Evolutionary conservation across 2,797 vertebrate species (phyloP), one percentile per base, ranked within the genome.

Genomic region (Chaetodon trifasciatus): DNA sequence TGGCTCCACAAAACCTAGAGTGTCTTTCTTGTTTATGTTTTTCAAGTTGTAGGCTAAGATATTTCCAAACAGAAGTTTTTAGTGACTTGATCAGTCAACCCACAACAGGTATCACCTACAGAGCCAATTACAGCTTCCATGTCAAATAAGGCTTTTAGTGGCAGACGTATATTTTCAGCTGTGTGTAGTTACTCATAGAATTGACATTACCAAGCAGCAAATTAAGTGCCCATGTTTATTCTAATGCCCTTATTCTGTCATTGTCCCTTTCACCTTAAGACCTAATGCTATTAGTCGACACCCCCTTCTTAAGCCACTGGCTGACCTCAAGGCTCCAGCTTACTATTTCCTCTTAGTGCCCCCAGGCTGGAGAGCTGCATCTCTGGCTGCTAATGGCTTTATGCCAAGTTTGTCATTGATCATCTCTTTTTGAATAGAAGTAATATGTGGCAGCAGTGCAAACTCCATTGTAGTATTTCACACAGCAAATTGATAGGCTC

Each of bases 201-300:
- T n/a, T 40, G 47, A 49, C 1, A 37, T 62, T 23, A 46, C 0
- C 7, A 0, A 32, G 7, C 8, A 42, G n/a, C 16, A 50, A 23
- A 56, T 56, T 6, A 67, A 3, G n/a, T 64, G 37, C 23, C 32
- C 17, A 19, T 52, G 13, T 71, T 67, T 32, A 32, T 75, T 85
- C 3, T 65, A 32, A 44, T 78, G 75, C 44, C 81, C 74, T 91
- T 89, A 60, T 70, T 64, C 62, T 85, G 78, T 52, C 80, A 76
- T 85, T 67, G 72, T 74, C 78, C 49, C 83, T 85, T 88, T 88
- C 72, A 85, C 79, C 75, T 81, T n/a, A 61, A 76, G 70, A 76
- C 82, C 52, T 89, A 89, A 92, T 90, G 76, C 88, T 82, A 82
- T 91, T 90, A 90, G 77, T 52, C 7, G 1, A 64, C 57, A 68